Evolutionary conservation across 2,113 vertebrate species (phyloP), one percentile per base, ranked within the genome.

Genomic region (Mastomys coucha): DNA sequence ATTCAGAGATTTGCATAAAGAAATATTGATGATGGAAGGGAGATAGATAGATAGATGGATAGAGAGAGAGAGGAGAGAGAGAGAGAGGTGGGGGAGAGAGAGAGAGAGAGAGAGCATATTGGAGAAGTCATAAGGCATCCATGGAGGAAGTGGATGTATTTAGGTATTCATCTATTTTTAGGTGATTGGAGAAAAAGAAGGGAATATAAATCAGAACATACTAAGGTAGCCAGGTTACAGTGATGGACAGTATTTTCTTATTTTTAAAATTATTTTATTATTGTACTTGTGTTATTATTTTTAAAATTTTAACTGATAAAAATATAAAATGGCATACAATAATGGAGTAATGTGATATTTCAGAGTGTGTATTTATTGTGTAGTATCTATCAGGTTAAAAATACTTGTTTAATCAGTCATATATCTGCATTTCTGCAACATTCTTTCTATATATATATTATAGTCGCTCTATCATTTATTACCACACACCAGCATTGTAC

Each of bases 121-220:
- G 13, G 36, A 58, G 78, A 45, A 7, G 39, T 85, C 7, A 36
- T 45, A 70, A 36, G 76, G 60, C n/a, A n/a, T 26, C 11, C 0
- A 16, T 11, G 51, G 24, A 53, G 9, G 8, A 72, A 6, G 56
- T 31, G 13, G 42, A 39, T 7, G 16, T 17, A 8, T 70, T 72
- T 3, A 60, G 19, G 11, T 49, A n/a, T 26, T 45, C 31, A 49
- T 58, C n/a, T 1, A 11, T 70, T 36, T 63, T 65, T 39, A 56
- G 56, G 9, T 75, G 53, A 24, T 26, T 45, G 22, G 28, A 69
- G 67, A 63, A 28, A 75, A 81, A 51, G 24, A 51, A 73, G 67
- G 33, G 22, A 1, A 24, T 3, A 19, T 53, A 49, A 58, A n/a
- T 2, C 0, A 3, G n/a, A 39, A 31, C 2, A 33, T 0, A 33